Evolutionary conservation across 2,797 vertebrate species (phyloP).

Genomic region (Propithecus deckenii): DNA sequence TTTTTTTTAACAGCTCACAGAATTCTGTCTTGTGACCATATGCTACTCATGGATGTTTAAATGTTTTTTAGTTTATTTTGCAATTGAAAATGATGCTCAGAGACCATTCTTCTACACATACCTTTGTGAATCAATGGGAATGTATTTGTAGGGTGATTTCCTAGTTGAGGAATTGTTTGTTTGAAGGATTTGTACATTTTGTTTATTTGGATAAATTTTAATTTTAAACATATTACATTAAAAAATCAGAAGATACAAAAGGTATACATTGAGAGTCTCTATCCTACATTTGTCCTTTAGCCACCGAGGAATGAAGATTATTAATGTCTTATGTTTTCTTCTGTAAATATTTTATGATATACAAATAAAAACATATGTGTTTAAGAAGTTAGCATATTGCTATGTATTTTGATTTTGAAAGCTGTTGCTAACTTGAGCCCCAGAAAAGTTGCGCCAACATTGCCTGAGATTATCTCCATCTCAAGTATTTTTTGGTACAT

Average conservation of each 20-base stretch:
- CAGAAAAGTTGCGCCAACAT: not conserved
- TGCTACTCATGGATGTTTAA: not conserved
- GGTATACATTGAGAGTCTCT: not conserved
- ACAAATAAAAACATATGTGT: not conserved
- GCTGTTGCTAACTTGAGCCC: not conserved
- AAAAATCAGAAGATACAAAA: not conserved
- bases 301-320: not conserved
- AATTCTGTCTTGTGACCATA: not conserved
- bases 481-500: not conserved
- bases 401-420: not conserved
- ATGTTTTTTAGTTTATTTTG: not conserved
- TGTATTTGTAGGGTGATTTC: not conserved
- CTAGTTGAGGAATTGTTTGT: not conserved
- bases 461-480: not conserved
- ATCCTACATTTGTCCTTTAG: not conserved
- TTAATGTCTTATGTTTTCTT: not conserved
- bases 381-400: not conserved
- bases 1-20: not conserved
- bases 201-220: not conserved
- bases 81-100: not conserved
- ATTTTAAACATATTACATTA: not conserved
- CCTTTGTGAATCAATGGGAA: not conserved
- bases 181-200: not conserved
- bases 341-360: not conserved
- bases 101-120: not conserved